Evolutionary conservation across 2,797 vertebrate genomes (phyloP), one percentile per base, ranked within the genome.

Genomic region (Paratrypauchen microcephalus): DNA sequence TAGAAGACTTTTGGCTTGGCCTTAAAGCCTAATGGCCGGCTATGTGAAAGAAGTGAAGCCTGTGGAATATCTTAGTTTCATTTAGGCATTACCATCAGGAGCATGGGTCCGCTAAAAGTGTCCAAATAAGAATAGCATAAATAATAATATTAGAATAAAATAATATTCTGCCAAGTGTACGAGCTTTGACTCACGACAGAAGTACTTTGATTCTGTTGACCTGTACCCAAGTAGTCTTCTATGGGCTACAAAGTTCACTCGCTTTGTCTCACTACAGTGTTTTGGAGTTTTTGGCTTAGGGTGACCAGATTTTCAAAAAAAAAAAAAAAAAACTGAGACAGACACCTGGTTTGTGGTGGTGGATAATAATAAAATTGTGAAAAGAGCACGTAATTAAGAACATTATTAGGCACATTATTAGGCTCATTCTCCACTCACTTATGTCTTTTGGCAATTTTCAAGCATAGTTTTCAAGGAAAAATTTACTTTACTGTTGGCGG

Each of bases 241-340:
- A 75, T 82, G 75, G 1, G 24, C 24, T 26, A 26, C 80, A 88
- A 87, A 89, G 86, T 88, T 83, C 83, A 87, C 86, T 84, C 88
- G 79, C 83, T 89, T 85, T 83, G 85, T 87, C 88, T 86, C 89
- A 89, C 75, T 41, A 82, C 82, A 88, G 72, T 30, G 28, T 30
- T 30, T 30, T 32, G 58, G 69, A 79, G 72, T 58, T 67, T 61
- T 68, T 19, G 47, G 74, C 30, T 32, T 32, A 32, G 6, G 30
- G 30, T 32, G 6, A 32, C 30, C 6, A 32, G 5, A 7, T 32
- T 32, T 32, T 32, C 30, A 32, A 32, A 32, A 32, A 6, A 32
- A 32, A 32, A 32, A 32, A 32, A 6, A 32, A 32, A 32, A 32
- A 32, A 30, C 28, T 30, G 28, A 4, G 28, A 30, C 28, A 30